Evolutionary conservation across 2,797 vertebrate genomes (phyloP).

Genomic region (Chaenodraco wilsoni): DNA sequence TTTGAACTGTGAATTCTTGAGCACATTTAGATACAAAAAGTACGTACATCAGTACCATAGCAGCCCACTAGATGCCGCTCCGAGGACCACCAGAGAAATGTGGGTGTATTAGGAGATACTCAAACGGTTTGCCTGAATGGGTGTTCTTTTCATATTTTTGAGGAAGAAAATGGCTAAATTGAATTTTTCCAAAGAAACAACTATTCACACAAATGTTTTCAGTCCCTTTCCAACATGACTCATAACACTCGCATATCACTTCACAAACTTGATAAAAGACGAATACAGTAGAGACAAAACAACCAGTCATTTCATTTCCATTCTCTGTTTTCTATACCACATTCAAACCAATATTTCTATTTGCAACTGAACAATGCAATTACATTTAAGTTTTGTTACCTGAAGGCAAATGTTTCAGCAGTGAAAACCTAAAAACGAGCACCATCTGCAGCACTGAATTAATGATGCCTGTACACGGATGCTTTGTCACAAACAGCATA

Average conservation of each 20-base stretch:
- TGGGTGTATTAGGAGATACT: not conserved
- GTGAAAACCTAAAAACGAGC: conserved; percentile 18
- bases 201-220: not conserved
- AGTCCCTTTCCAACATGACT: not conserved
- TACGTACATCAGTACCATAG: too few relatives aligned
- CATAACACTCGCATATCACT: not conserved
- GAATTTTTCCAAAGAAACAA: not conserved
- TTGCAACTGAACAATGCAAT: conserved; percentile 5
- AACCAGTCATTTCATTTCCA: not conserved
- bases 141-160: not conserved
- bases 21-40: too few relatives aligned
- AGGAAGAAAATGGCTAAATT: not conserved
- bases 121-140: not conserved
- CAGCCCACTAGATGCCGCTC: too few relatives aligned
- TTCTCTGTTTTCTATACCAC: not conserved
- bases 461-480: conserved; percentile 27
- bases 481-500: conserved; percentile 13
- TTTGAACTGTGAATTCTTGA: too few relatives aligned
- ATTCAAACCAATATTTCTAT: conserved; percentile 3
- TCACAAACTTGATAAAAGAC: not conserved
- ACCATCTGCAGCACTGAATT: conserved; percentile 41
- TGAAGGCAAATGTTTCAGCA: conserved; percentile 1
- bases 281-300: not conserved
- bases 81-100: too few relatives aligned
- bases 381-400: not conserved